Evolutionary conservation across 2,888 invertebrate species (phyloP).

Genomic region (Zaprionus bogoriensis): DNA sequence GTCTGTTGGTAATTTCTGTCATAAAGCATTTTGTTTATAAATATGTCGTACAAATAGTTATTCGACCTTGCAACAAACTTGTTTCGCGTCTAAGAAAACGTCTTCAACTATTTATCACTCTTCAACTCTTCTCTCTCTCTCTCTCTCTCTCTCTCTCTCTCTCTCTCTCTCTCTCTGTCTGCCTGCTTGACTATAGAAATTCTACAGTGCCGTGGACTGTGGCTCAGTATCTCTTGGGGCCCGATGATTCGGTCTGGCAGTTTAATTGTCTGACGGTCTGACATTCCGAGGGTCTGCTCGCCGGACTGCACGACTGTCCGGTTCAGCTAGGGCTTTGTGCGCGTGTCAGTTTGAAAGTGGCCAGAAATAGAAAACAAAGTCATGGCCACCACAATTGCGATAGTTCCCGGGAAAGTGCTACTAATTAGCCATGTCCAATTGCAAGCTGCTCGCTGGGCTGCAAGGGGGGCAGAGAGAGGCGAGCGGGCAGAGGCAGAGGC

Average conservation of each 20-base stretch:
- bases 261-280: too few relatives aligned
- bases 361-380: constrained; percentile 51
- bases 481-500: background rate
- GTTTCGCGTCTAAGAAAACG: background rate
- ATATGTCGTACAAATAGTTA: background rate
- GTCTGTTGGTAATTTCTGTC: too few relatives aligned
- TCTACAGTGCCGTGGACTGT: too few relatives aligned
- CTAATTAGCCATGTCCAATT: constrained; percentile 53
- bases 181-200: too few relatives aligned
- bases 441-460: constrained; percentile 5
- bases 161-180: too few relatives aligned
- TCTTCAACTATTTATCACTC: too few relatives aligned
- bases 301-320: too few relatives aligned
- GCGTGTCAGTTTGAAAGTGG: constrained; percentile 38
- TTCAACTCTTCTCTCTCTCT: background rate
- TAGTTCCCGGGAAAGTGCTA: constrained; percentile 47
- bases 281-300: too few relatives aligned
- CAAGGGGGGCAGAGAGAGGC: background rate
- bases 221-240: too few relatives aligned
- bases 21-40: background rate
- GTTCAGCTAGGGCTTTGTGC: background rate
- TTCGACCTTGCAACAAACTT: constrained; percentile 1
- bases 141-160: background rate
- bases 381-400: constrained; percentile 53
- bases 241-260: too few relatives aligned